A percentile compares a stretch with the other conserved stretches of the same genome.
Evolutionary conservation across 2,113 vertebrate genomes (phyloP).

Genomic region (Lepus americanus): DNA sequence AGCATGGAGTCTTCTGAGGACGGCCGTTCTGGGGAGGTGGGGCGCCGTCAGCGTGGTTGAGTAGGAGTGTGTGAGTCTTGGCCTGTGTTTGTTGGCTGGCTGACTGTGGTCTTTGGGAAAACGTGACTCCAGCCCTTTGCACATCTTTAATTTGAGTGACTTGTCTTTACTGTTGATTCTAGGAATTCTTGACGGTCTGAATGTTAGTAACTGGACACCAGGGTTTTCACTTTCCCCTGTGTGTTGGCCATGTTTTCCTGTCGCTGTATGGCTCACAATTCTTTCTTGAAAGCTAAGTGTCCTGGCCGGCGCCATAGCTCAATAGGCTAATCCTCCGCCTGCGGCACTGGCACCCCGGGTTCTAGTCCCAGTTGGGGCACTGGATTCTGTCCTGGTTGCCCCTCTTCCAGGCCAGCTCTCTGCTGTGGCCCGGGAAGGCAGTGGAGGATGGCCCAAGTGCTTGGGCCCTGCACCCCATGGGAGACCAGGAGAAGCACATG

Average conservation of each 20-base stretch:
- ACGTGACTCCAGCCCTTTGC: background rate
- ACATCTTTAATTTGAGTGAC: background rate
- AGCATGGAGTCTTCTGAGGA: background rate
- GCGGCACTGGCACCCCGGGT: too few species aligned
- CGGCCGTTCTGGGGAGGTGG: background rate
- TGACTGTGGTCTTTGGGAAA: background rate
- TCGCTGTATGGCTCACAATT: background rate
- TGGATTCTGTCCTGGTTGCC: too few species aligned
- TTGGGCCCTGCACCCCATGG: too few species aligned
- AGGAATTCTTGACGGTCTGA: background rate
- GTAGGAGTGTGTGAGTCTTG: background rate
- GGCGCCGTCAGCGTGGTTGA: rapidly evolving
- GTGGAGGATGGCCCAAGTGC: too few species aligned
- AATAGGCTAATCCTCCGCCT: too few species aligned
- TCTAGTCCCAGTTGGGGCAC: too few species aligned
- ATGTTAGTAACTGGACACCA: background rate
- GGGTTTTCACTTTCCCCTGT: background rate
- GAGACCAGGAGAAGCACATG: too few species aligned
- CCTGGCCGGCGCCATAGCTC: too few species aligned
- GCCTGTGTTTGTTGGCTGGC: background rate
- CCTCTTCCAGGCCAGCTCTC: too few species aligned
- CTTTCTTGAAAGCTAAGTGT: background rate
- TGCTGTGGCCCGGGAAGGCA: too few species aligned
- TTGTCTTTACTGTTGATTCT: background rate
- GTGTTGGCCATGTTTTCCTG: background rate